A percentile compares a stretch with the other conserved stretches of the same genome.
These are phyloP conservation scores for Penaeus monodon DNA, from an alignment of 2,888 invertebrate genomes.

Conservation along the genomic window DNA sequence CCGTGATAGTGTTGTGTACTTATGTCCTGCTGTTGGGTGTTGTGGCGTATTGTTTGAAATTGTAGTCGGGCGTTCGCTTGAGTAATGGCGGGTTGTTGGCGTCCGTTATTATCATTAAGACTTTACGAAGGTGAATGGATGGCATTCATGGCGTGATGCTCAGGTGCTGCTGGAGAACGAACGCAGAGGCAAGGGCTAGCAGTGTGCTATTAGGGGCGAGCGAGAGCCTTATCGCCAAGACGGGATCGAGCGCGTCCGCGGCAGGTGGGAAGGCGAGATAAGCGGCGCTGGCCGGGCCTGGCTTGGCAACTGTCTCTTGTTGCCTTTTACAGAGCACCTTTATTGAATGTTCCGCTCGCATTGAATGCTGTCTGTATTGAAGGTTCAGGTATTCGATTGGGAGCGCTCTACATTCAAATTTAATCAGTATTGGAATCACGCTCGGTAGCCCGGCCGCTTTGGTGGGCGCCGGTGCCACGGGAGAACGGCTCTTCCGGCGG, in stretches of 20 bases:
- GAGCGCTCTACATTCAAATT: conserved; percentile 44
- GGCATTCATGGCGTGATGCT: not conserved
- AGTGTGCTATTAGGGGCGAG: not conserved
- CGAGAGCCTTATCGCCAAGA: not conserved
- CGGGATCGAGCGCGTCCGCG: not conserved
- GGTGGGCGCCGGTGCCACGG: conserved; percentile 1
- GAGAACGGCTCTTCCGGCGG: conserved; percentile 16
- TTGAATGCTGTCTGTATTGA: conserved; percentile 10
- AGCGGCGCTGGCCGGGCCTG: conserved; percentile 14
- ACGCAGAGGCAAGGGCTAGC: no score
- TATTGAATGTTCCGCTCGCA: not conserved
- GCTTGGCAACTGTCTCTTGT: not conserved
- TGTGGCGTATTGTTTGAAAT: no score
- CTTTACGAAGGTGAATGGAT: no score
- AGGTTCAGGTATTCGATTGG: conserved; percentile 41
- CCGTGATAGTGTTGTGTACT: no score
- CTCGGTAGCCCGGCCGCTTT: conserved; percentile 16
- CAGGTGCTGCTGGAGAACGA: not conserved
- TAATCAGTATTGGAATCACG: conserved; percentile 48
- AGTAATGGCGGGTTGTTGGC: no score
- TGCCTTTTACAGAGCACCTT: not conserved
- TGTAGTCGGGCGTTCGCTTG: no score
- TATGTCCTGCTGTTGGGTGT: no score
- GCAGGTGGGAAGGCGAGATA: conserved; percentile 7
- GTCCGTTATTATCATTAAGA: no score